Conservation (phyloP, 2,888 invertebrate species). For the Toxonevra muliebris region DNA sequence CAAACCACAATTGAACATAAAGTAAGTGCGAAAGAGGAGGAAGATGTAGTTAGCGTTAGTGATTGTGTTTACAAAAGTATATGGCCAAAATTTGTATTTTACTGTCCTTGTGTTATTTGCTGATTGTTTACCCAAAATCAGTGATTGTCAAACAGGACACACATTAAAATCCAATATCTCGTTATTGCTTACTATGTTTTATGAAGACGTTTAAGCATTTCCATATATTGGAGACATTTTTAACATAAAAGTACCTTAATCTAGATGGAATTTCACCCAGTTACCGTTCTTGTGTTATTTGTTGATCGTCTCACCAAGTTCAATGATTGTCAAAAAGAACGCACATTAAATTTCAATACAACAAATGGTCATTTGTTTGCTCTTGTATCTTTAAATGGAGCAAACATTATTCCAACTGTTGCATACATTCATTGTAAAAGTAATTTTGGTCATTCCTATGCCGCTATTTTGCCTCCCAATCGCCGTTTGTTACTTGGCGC, state of each 20-base stretch:
- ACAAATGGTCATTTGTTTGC: slow-evolving; percentile 43
- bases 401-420: slow-evolving; percentile 40
- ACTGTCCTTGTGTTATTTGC: slow-evolving; percentile 62
- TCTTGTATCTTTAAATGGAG: slow-evolving; percentile 25
- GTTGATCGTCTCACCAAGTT: slow-evolving; percentile 44
- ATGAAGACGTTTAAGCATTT: slow-evolving; percentile 49
- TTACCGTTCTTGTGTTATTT: slow-evolving; percentile 61
- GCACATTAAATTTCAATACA: slow-evolving; percentile 45
- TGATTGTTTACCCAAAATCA: slow-evolving; percentile 47
- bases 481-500: slow-evolving; percentile 44
- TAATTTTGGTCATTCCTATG: neutral
- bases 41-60: neutral
- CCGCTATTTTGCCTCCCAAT: slow-evolving; percentile 59
- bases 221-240: slow-evolving; percentile 56
- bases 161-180: slow-evolving; percentile 56
- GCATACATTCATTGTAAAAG: slow-evolving; percentile 30
- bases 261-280: slow-evolving; percentile 1
- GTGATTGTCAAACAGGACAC: slow-evolving; percentile 61
- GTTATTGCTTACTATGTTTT: slow-evolving; percentile 52
- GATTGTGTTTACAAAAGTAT: neutral
- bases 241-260: neutral
- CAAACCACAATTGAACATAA: slow-evolving; percentile 99
- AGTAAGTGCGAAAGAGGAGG: slow-evolving; percentile 72
- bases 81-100: neutral
- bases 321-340: slow-evolving; percentile 63